phyloP scores from a whole-genome alignment of 2,888 invertebrate species.

The Drosophila multiciliata region DNA sequence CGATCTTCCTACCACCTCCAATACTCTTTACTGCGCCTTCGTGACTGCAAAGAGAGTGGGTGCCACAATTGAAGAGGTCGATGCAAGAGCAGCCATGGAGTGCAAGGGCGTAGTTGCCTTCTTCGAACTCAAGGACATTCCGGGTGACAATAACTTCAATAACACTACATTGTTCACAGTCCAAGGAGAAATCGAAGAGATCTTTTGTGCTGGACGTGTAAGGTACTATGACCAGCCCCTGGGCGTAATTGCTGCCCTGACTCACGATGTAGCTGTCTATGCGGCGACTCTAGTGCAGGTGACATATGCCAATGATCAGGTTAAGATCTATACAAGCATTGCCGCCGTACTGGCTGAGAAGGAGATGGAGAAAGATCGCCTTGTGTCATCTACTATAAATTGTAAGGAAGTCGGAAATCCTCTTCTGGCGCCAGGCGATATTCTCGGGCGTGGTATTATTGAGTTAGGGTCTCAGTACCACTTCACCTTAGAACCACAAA shows the following conservation, averaged over 20 bases:
- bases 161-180: constrained; percentile 85
- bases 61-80: constrained; percentile 77
- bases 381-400: constrained; percentile 42
- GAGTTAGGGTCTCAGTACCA: constrained; percentile 89
- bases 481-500: constrained; percentile 91
- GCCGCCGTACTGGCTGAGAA: constrained; percentile 85
- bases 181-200: constrained; percentile 81
- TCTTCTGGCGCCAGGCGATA: constrained; percentile 50
- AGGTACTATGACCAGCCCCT: constrained; percentile 90
- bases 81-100: constrained; percentile 86
- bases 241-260: constrained; percentile 90
- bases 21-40: constrained; percentile 86
- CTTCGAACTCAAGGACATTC: constrained; percentile 88
- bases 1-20: constrained; percentile 89
- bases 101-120: constrained; percentile 87
- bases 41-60: constrained; percentile 87
- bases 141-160: constrained; percentile 83
- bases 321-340: constrained; percentile 75
- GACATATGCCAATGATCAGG: constrained; percentile 83
- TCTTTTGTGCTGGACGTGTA: constrained; percentile 73
- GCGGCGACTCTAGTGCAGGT: constrained; percentile 85
- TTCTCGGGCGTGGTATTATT: constrained; percentile 85
- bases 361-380: constrained; percentile 54
- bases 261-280: constrained; percentile 86
- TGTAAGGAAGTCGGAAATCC: constrained; percentile 4